Base-by-base conservation (phyloP, 1,140 invertebrate species). In the Aphidius gifuensis region DNA sequence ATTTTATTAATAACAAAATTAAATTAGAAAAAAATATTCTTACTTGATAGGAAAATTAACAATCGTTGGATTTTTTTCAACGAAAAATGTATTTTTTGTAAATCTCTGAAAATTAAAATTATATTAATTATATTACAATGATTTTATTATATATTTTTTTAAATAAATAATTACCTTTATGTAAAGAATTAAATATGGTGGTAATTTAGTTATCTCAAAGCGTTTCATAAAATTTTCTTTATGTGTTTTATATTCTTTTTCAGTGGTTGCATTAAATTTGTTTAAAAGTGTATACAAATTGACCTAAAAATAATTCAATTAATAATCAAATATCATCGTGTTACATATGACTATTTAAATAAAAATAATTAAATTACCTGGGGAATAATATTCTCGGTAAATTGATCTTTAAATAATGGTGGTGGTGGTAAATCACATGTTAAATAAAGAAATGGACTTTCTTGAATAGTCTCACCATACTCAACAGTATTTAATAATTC, bases 11-110 rank as follows among this genome's bases (percentile, higher is more conserved):
- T 61, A 61, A 50, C 23, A 32, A 47, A 42, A 46, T 50, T 3
- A 50, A 58, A 50, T 62, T 21, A n/a, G 2, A 38, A 49, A 44
- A 58, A 48, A 49, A 9, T 11, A 11, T 56, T 88, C 90, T 90
- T 83, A 97, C 93, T 94, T 97, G 48, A 99, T 94, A 6, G 97
- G 97, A 78, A 99, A 99, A 81, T 99, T 99, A 1, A 99, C 97
- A 76, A 99, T 99, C 0, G 98, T 99, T 8, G 96, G 96, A 85
- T 99, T 99, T 80, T 99, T 99, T 76, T 99, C 98, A 9, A 97
- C 86, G 73, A 97, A 98, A 81, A 99, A 99, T 40, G 95, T 97
- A 78, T 99, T 99, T 80, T 97, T 99, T 4, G 96, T 98, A 77
- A 99, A 99, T 68, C 98, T 86, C 83, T 90, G 80, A 45, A 83